Base-by-base conservation (phyloP, 92 coral and sea anemone genomes). In the Scolanthus callimorphus region DNA sequence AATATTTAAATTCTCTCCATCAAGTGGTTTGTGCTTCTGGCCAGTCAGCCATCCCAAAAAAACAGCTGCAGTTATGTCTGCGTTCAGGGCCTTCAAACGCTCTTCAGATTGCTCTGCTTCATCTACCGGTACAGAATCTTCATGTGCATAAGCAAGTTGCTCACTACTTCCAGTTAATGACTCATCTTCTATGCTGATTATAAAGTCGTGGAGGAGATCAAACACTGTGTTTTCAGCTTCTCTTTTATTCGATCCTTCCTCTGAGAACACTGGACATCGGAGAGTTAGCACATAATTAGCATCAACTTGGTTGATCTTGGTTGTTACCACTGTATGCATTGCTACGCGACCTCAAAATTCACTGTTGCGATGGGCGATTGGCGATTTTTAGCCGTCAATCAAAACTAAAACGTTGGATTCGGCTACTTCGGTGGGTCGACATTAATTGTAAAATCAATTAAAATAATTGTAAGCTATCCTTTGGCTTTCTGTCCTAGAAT, bases 21-120 rank as follows among this genome's bases (percentile, higher is more conserved):
- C 57, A 45, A 68, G 12, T 25, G 75, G 58, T 17, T 25, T 56
- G 29, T 77, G 81, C 49, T 67, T 62, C 61, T 54, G 85, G 49
- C 90, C 81, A 27, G 81, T 77, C 27, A 71, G 55, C 81, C 85
- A 84, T 19, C 81, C 73, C 59, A 84, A 51, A n/a, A 72, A 38
- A 37, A 77, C 77, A 11, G 78, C 46, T 34, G 81, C 81, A 74
- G 67, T 67, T 19, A 74, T 48, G 28, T 81, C 63, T 19, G 73
- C 61, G 22, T 55, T 15, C 54, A 60, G 82, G 30, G 39, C 4
- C 34, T 58, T 51, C 11, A 50, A 17, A 23, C 44, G 41, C 28
- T 73, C 76, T 41, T 59, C 65, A 29, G 52, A 31, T 51, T 78
- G 15, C 20, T 71, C 63, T 23, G 10, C 57, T 38, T 39, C 63